Base-by-base conservation (phyloP, 2,888 invertebrate species). In the Drosophila gaucha region DNA sequence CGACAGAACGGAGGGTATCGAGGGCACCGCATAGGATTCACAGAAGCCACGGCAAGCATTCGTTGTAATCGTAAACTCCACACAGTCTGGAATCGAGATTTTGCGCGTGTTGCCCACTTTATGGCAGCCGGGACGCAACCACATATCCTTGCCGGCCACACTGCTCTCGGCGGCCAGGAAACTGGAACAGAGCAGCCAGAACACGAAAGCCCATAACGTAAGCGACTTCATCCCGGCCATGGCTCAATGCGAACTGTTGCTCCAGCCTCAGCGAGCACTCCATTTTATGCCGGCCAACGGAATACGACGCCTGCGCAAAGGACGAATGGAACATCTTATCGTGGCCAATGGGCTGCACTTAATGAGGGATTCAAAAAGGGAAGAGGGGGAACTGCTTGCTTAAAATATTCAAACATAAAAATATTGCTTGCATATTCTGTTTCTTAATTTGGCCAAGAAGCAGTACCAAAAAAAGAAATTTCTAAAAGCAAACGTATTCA, bases 21-120 rank as follows among this genome's bases (percentile, higher is more conserved):
- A 96, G 0, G 97, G 97, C 41, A 97, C 94, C 2, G 97, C 95
- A 94, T 96, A 97, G 2, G 97, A 97, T 88, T 96, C 95, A 91
- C 97, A 97, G 92, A 94, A 97, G 0, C 97, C 97, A 14, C 96
- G 94, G 89, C 97, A 97, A 0, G 96, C 97, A 90, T 97, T 97
- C 26, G 96, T 96, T 46, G 96, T 96, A 88, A 97, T 95, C 80
- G 94, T 94, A 90, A 97, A 97, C 86, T 96, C 95, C 0, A 97
- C 95, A 92, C 97, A 97, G 84, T 95, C 96, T 5, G 96, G 96
- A 88, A 97, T 96, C 76, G 94, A 95, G 74, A 97, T 95, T 85
- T 94, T 95, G 65, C 96, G 93, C 0, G 96, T 96, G 91, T 97
- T 91, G 94, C 96, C 96, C 74, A 96, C 95, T 93, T 94, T 94